These are phyloP conservation scores for Knipowitschia caucasica DNA, from an alignment of 2,797 vertebrate genomes.

Conservation along the genomic window DNA sequence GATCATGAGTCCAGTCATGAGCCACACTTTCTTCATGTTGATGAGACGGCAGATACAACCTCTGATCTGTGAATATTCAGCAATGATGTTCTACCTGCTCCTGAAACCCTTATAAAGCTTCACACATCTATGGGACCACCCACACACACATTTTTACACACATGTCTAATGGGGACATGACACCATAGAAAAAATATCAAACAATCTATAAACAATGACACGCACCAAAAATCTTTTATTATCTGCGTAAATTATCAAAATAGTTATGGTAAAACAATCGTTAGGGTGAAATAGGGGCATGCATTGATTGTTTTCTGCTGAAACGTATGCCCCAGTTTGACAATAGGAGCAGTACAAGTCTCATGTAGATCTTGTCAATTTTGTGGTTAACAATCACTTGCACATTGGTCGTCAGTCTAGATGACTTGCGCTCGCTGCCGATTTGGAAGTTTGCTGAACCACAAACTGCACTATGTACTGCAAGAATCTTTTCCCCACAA, in stretches of 20 bases:
- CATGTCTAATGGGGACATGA: too few relatives aligned
- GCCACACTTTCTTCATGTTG: not conserved
- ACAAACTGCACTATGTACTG: not conserved
- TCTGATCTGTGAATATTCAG: not conserved
- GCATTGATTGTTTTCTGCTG: not conserved
- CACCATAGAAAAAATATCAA: too few relatives aligned
- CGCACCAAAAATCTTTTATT: too few relatives aligned
- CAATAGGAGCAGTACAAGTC: not conserved
- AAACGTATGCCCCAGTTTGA: not conserved
- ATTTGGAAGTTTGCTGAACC: not conserved
- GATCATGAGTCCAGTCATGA: conserved; percentile 1
- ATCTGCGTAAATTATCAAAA: not conserved
- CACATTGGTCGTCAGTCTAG: too few relatives aligned
- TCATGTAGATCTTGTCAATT: not conserved
- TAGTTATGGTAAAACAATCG: not conserved
- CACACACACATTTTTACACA: too few relatives aligned
- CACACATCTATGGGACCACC: not conserved
- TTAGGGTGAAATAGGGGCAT: not conserved
- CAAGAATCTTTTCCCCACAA: not conserved
- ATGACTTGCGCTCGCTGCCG: too few relatives aligned
- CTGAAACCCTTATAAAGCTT: not conserved
- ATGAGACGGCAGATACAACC: not conserved
- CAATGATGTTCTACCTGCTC: not conserved
- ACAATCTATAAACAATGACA: too few relatives aligned
- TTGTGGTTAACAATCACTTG: not conserved